A percentile compares a stretch with the other conserved stretches of the same genome.
These are phyloP conservation scores for Promerops cafer DNA, from an alignment of 2,113 vertebrate genomes.

Conservation along the genomic window DNA sequence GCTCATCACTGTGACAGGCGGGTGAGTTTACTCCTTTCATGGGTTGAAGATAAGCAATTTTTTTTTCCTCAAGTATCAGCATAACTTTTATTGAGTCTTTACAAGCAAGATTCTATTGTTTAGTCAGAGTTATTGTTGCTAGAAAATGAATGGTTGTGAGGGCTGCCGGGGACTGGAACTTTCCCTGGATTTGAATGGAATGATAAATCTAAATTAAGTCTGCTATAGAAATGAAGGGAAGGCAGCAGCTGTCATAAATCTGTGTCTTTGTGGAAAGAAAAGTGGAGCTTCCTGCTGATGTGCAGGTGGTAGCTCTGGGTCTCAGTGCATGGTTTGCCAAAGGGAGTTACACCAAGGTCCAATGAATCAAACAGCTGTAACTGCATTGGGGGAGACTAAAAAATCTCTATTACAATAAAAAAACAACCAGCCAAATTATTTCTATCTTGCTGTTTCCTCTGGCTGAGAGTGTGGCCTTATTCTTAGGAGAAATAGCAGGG, in stretches of 20 bases:
- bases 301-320: not conserved
- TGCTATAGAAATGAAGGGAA: conserved; percentile 3
- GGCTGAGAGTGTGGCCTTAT: not conserved
- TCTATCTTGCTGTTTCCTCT: not conserved
- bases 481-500: not conserved
- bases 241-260: conserved; percentile 24
- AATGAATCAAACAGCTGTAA: not conserved
- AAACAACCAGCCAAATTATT: not conserved
- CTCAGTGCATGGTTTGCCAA: not conserved
- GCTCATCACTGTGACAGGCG: not conserved
- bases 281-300: not conserved
- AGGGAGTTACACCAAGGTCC: not conserved
- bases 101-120: conserved; percentile 8
- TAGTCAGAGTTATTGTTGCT: not conserved
- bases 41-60: not conserved
- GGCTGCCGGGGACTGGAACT: not conserved
- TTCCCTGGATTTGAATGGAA: conserved; percentile 14
- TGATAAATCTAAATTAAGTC: conserved; percentile 20
- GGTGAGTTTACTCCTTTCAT: not conserved
- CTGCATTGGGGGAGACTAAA: not conserved
- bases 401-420: not conserved
- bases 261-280: not conserved
- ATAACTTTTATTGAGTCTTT: not conserved
- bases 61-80: not conserved
- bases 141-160: not conserved